Base-by-base conservation (phyloP, 2,113 vertebrate genomes). In the Ptilonorhynchus violaceus region DNA sequence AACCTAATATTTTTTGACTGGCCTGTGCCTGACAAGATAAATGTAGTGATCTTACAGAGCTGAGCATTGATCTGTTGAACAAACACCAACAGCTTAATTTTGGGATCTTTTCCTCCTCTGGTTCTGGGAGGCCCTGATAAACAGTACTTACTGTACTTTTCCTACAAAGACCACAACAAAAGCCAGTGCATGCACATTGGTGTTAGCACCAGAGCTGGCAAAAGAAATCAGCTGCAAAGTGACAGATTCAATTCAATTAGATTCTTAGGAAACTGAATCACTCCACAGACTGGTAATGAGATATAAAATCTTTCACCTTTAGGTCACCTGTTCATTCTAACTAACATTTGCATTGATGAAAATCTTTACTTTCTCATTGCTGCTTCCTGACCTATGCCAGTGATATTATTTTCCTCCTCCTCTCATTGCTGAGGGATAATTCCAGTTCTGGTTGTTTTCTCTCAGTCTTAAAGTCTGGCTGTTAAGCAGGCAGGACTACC, bases 301-400 rank as follows among this genome's bases (percentile, higher is more conserved):
- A 74, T 58, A 35, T 33, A 76, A 86, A 94, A 85, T 83, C 70
- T 88, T 80, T 90, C 80, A 93, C 82, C 91, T 93, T 68, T 59
- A 77, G 77, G 85, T 95, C 95, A 84, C 67, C 67, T 92, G 55
- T 77, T 95, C 90, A 63, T 92, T 94, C 52, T 75, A 74, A 76
- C 42, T 55, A 72, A 87, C 37, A 56, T 85, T 91, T 90, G 22
- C 78, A 52, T 89, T 58, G 75, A 92, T 88, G 81, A 55, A 53
- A 90, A 9, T 73, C 60, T 95, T 78, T 78, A 28, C 47, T 75
- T 86, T 90, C 66, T 93, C 53, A 55, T 81, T 67, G 41, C 60
- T 91, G 31, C 41, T 47, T 56, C 52, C 60, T 90, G 78, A 63
- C 58, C 49, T 88, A 6, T 59, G 55, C 78, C 47, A 41, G 37